A percentile compares a stretch with the other conserved stretches of the same genome.
These are phyloP conservation scores for Urosaurus nigricauda DNA, from an alignment of 2,797 vertebrate species.

Conservation along the genomic window DNA sequence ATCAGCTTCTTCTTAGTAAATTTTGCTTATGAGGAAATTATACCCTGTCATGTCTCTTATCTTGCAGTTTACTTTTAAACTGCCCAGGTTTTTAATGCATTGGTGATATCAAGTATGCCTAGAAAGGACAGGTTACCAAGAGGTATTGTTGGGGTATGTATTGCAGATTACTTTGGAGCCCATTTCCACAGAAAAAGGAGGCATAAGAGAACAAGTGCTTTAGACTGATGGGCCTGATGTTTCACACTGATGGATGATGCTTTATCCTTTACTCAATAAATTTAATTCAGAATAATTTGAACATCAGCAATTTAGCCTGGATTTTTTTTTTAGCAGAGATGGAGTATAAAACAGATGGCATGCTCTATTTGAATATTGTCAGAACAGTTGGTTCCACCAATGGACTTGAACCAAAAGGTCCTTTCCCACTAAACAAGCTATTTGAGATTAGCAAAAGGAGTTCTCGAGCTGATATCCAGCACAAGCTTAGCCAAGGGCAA, in stretches of 20 bases:
- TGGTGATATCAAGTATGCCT: too few relatives aligned
- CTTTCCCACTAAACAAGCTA: slow-evolving; percentile 7
- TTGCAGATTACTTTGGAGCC: not conserved
- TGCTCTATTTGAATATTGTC: slow-evolving; percentile 22
- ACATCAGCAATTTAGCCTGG: not conserved
- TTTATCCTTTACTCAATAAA: not conserved
- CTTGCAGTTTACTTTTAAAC: too few relatives aligned
- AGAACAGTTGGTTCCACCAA: slow-evolving; percentile 4
- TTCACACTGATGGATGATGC: not conserved
- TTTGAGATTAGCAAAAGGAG: not conserved
- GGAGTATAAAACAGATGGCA: slow-evolving; percentile 4
- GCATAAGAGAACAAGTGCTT: too few relatives aligned
- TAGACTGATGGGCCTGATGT: too few relatives aligned
- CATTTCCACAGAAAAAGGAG: not conserved
- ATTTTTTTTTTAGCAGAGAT: not conserved
- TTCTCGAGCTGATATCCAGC: not conserved
- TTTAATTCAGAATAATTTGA: not conserved
- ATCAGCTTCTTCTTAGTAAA: too few relatives aligned
- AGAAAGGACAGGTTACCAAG: too few relatives aligned
- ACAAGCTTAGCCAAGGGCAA: not conserved
- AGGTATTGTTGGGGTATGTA: not conserved
- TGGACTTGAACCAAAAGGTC: not conserved
- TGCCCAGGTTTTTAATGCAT: too few relatives aligned
- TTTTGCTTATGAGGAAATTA: too few relatives aligned
- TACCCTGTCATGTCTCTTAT: too few relatives aligned